Conservation (phyloP, 2,797 vertebrate genomes). For the Falco berigora region DNA sequence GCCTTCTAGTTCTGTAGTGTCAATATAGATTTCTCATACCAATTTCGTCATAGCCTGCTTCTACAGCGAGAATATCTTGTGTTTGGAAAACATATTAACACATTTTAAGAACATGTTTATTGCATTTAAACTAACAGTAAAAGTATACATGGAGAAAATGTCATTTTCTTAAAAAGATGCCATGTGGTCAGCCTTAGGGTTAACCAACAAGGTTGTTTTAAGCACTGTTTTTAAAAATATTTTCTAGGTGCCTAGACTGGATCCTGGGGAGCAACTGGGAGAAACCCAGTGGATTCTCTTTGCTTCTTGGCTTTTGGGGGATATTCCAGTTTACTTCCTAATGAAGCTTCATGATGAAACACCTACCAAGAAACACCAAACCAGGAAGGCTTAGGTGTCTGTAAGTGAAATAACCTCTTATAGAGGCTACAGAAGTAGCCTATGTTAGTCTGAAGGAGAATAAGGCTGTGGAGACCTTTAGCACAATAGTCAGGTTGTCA, state of each 20-base stretch:
- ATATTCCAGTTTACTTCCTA: background rate
- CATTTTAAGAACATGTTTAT: background rate
- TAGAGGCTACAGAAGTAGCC: background rate
- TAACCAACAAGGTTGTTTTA: background rate
- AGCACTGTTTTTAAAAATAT: background rate
- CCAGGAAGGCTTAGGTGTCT: background rate
- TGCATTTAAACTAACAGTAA: background rate
- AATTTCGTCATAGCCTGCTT: background rate
- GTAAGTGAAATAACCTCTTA: background rate
- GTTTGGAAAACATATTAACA: background rate
- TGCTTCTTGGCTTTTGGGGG: background rate
- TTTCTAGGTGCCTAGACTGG: background rate
- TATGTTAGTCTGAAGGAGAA: background rate
- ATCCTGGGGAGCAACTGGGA: background rate
- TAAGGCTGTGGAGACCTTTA: background rate
- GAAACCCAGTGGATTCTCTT: background rate
- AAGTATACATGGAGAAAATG: background rate
- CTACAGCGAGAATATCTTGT: background rate
- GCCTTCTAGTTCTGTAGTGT: slow-evolving; percentile 47
- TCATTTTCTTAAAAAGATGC: background rate
- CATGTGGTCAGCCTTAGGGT: background rate
- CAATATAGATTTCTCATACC: slow-evolving; percentile 31
- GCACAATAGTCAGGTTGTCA: background rate
- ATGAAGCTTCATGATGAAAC: background rate
- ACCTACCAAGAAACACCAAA: background rate